phyloP scores from a whole-genome alignment of 2,797 vertebrate species.

The Distichodus sexfasciatus region DNA sequence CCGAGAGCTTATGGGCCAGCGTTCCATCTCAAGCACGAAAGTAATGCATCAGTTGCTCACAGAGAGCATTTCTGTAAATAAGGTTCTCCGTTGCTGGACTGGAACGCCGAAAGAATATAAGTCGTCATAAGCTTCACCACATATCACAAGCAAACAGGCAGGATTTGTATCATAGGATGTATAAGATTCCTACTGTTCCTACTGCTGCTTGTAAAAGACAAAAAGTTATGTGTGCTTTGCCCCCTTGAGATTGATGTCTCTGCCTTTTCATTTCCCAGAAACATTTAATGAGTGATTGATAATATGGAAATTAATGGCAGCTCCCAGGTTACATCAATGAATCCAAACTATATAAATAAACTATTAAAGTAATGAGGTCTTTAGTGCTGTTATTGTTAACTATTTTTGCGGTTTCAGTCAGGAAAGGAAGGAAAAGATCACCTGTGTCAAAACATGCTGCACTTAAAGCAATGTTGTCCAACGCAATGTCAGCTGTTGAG shows the following conservation, averaged over 20 bases:
- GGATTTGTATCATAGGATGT: slow-evolving; percentile 22
- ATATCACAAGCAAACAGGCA: slow-evolving; percentile 44
- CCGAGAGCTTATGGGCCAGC: background rate
- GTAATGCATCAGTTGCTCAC: background rate
- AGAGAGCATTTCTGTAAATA: background rate
- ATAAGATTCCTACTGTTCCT: background rate
- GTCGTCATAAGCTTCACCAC: slow-evolving; percentile 12
- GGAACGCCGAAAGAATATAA: slow-evolving; percentile 21
- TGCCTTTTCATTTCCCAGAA: background rate
- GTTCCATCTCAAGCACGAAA: background rate
- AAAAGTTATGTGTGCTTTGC: slow-evolving; percentile 3
- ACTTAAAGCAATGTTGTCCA: slow-evolving; percentile 83
- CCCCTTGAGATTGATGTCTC: background rate
- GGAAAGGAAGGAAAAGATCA: slow-evolving; percentile 56
- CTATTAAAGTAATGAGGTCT: background rate
- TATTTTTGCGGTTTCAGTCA: too few relatives aligned
- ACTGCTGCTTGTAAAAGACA: slow-evolving; percentile 22
- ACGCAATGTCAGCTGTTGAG: slow-evolving; percentile 80
- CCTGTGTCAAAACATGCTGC: slow-evolving; percentile 79
- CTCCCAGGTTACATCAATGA: background rate
- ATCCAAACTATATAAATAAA: background rate
- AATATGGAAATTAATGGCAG: too few relatives aligned
- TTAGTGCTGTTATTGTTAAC: too few relatives aligned
- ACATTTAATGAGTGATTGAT: background rate
- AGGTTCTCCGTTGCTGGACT: slow-evolving; percentile 4